phyloP scores from a whole-genome alignment of 2,888 invertebrate genomes.

The Eupeodes latifasciatus region DNA sequence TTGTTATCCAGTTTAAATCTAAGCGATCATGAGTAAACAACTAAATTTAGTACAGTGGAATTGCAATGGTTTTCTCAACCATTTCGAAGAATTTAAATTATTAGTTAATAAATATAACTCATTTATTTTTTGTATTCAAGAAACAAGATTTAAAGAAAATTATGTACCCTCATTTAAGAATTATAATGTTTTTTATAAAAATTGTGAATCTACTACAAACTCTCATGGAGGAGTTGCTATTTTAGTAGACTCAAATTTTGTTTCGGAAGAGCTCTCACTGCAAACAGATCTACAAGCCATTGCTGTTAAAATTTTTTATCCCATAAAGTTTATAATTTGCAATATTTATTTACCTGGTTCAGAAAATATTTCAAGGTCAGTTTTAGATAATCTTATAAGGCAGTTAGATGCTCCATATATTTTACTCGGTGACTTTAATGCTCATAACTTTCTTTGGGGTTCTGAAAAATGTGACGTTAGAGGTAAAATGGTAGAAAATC shows the following conservation, averaged over 20 bases:
- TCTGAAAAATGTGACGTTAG: conserved; percentile 6
- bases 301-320: not conserved
- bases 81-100: conserved; percentile 11
- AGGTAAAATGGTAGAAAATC: not conserved
- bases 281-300: conserved; percentile 11
- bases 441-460: conserved; percentile 1
- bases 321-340: not conserved
- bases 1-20: not conserved
- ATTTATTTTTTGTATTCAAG: conserved; percentile 6
- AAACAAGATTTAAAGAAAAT: conserved; percentile 14
- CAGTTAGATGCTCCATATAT: conserved; percentile 2
- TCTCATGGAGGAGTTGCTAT: conserved; percentile 13
- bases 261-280: not conserved
- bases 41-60: not conserved
- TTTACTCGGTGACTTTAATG: conserved; percentile 15
- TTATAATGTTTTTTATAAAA: conserved; percentile 19
- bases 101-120: conserved; percentile 11
- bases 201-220: conserved; percentile 2
- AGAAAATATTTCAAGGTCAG: not conserved
- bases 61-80: not conserved
- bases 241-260: conserved; percentile 15
- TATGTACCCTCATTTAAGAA: conserved; percentile 7
- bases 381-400: not conserved
- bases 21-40: not conserved
- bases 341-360: conserved; percentile 7